These are phyloP conservation scores for Illadopsis cleaveri DNA, from an alignment of 2,113 vertebrate genomes.

Conservation along the genomic window DNA sequence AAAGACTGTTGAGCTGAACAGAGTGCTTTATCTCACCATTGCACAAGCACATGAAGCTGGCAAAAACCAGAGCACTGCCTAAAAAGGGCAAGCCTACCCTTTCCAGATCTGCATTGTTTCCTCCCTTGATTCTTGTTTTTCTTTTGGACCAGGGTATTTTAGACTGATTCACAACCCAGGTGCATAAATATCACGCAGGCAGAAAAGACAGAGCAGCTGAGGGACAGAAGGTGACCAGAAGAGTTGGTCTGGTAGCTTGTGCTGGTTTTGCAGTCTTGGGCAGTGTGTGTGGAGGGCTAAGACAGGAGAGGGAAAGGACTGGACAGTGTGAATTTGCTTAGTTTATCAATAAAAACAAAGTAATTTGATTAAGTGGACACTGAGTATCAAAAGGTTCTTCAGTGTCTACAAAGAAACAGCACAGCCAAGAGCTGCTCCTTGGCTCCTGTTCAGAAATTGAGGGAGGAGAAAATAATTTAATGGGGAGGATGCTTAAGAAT, in stretches of 20 bases:
- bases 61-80: neutral
- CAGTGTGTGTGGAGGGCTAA: neutral
- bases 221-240: neutral
- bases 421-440: neutral
- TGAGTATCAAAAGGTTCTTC: neutral
- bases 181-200: neutral
- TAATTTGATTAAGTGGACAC: neutral
- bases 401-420: neutral
- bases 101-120: neutral
- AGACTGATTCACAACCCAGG: neutral
- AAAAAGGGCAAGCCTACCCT: neutral
- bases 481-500: neutral
- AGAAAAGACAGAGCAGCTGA: neutral
- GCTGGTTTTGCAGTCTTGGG: neutral
- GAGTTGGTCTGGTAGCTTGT: neutral
- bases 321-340: neutral
- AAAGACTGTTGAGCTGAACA: neutral
- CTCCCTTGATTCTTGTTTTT: neutral
- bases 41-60: neutral
- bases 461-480: neutral
- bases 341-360: neutral
- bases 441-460: neutral
- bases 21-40: neutral
- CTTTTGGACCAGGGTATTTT: neutral
- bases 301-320: neutral